phyloP scores from a whole-genome alignment of 2,888 invertebrate species.

The Notodonta dromedarius region DNA sequence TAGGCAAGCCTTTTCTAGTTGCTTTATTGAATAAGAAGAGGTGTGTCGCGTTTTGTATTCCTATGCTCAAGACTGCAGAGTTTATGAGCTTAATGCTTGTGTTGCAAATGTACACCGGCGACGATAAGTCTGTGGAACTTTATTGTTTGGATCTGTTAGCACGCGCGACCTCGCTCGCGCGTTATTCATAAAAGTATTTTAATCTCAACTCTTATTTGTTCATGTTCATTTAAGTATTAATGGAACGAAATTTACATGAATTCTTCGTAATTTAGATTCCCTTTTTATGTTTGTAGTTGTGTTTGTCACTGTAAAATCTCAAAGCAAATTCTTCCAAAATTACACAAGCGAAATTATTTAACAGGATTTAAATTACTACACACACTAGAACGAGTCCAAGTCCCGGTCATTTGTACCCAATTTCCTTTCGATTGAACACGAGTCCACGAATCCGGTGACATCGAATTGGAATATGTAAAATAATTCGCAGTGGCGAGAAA shows the following conservation, averaged over 20 bases:
- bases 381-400: constrained; percentile 23
- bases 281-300: too few species aligned
- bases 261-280: too few species aligned
- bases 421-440: constrained; percentile 41
- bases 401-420: constrained; percentile 36
- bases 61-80: constrained; percentile 14
- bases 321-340: not conserved
- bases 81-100: constrained; percentile 28
- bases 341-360: not conserved
- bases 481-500: constrained; percentile 51
- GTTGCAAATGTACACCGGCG: constrained; percentile 24
- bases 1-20: constrained; percentile 23
- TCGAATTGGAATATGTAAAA: constrained; percentile 57
- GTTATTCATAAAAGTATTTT: not conserved
- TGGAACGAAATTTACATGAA: too few species aligned
- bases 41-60: constrained; percentile 34
- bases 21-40: constrained; percentile 11
- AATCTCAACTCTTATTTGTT: constrained; percentile 1
- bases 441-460: constrained; percentile 40
- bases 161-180: not conserved
- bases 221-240: not conserved
- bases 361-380: not conserved
- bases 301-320: not conserved
- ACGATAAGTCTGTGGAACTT: constrained; percentile 24
- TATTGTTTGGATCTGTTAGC: not conserved